These are phyloP conservation scores for Schizopygopsis malacanthus DNA, from an alignment of 2,797 vertebrate species.

Conservation along the genomic window DNA sequence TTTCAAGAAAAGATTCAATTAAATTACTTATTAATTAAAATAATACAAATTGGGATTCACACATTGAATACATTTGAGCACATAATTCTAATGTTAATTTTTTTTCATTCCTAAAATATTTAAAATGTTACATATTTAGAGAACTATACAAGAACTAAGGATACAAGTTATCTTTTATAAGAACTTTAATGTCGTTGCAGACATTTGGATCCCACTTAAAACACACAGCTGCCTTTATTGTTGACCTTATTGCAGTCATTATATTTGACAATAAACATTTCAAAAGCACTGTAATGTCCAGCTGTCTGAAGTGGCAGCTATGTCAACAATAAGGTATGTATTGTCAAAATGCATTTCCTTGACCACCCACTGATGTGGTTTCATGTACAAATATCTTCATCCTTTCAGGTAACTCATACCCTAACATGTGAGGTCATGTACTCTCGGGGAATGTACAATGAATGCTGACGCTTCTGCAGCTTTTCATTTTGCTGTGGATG, in stretches of 20 bases:
- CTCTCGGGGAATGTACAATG: not conserved
- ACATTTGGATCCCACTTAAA: slow-evolving; percentile 12
- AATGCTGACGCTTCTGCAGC: slow-evolving; percentile 16
- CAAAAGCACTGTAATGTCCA: slow-evolving; percentile 10
- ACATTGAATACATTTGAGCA: not conserved
- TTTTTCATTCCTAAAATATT: not conserved
- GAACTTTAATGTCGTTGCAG: not conserved
- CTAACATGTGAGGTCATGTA: slow-evolving; percentile 39
- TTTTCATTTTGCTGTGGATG: slow-evolving; percentile 8
- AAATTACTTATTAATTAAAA: not conserved
- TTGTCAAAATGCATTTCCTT: slow-evolving; percentile 51
- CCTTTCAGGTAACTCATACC: slow-evolving; percentile 31
- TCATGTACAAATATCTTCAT: slow-evolving; percentile 47
- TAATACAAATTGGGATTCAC: not conserved
- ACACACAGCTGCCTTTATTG: slow-evolving; percentile 8
- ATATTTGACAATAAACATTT: slow-evolving; percentile 41
- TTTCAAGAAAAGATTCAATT: not conserved
- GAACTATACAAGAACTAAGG: not conserved
- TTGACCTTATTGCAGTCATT: slow-evolving; percentile 21
- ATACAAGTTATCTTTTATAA: not conserved
- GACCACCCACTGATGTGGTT: slow-evolving; percentile 56
- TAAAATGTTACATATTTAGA: not conserved
- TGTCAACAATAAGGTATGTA: slow-evolving; percentile 53
- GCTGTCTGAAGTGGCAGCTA: slow-evolving; percentile 54
- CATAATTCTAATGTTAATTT: not conserved